Conservation (phyloP, 2,797 vertebrate species). For the Eutrigla gurnardus region DNA sequence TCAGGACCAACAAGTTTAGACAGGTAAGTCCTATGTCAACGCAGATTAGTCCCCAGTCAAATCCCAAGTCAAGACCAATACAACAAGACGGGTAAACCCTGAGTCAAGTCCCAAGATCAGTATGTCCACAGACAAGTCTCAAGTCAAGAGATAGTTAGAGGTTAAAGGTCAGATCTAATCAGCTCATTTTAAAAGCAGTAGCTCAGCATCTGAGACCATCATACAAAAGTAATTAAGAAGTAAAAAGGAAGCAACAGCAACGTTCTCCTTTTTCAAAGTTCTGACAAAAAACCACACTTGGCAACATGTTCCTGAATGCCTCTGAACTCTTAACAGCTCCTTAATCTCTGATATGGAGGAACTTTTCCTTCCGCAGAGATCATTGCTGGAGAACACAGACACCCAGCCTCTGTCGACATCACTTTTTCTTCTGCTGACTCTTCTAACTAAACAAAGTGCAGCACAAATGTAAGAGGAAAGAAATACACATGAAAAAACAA, state of each 20-base stretch:
- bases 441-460: constrained; percentile 14
- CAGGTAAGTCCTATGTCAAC: too few species aligned
- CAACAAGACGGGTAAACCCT: too few species aligned
- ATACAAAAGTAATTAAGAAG: neutral
- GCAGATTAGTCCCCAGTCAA: too few species aligned
- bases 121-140: neutral
- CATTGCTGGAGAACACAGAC: constrained; percentile 9
- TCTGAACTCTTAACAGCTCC: constrained; percentile 49
- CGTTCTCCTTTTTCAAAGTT: constrained; percentile 15
- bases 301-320: constrained; percentile 50
- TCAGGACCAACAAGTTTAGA: too few species aligned
- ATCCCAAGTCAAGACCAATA: too few species aligned
- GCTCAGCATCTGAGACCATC: neutral
- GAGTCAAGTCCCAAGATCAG: neutral
- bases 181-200: neutral
- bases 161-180: neutral
- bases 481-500: constrained; percentile 10
- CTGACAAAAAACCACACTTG: constrained; percentile 49
- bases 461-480: neutral
- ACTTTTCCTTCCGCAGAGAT: constrained; percentile 3
- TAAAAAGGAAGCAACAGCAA: neutral
- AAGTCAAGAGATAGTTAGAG: neutral
- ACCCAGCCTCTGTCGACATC: neutral
- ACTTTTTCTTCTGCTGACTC: constrained; percentile 27
- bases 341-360: constrained; percentile 15